Evolutionary conservation across 2,113 vertebrate species (phyloP).

Genomic region (Malaclemys terrapin): DNA sequence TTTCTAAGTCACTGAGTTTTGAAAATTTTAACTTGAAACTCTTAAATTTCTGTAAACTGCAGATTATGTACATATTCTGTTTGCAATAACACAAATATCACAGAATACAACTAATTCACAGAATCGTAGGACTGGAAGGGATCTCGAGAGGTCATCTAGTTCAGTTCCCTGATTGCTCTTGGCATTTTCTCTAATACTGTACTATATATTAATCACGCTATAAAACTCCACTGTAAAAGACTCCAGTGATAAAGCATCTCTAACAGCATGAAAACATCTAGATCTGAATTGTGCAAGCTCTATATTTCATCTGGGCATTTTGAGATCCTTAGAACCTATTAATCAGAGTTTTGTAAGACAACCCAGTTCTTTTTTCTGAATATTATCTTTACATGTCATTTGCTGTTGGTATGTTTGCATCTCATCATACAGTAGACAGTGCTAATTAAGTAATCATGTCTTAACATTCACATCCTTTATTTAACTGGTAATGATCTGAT

Average conservation of each 20-base stretch:
- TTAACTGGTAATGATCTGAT: constrained; percentile 34
- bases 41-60: neutral
- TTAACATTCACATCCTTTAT: constrained; percentile 16
- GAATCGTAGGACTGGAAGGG: no score
- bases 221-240: neutral
- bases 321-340: neutral
- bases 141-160: no score
- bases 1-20: neutral
- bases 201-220: neutral
- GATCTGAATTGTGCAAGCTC: neutral
- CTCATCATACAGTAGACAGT: neutral
- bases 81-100: neutral
- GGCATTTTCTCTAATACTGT: neutral
- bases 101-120: neutral
- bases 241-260: fast-evolving
- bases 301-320: neutral
- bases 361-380: constrained; percentile 1
- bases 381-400: constrained; percentile 1
- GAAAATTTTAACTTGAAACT: neutral
- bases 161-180: neutral
- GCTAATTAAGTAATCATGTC: constrained; percentile 31
- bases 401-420: neutral
- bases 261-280: neutral
- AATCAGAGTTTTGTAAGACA: neutral
- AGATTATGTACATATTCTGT: neutral